These are phyloP conservation scores for Metallyticus violacea DNA, from an alignment of 2,888 invertebrate species.

Conservation along the genomic window DNA sequence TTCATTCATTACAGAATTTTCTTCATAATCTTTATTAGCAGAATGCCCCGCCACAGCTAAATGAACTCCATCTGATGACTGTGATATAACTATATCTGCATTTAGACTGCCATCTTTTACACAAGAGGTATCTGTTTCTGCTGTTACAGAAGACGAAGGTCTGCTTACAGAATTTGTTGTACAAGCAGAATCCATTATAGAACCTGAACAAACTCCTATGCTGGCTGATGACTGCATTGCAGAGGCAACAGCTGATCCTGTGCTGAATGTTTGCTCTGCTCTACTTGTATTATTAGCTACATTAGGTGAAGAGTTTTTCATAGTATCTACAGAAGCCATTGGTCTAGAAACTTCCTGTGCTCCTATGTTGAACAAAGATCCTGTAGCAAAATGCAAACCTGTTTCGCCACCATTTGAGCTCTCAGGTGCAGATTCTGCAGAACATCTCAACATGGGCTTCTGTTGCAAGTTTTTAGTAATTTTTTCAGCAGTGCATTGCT, in stretches of 20 bases:
- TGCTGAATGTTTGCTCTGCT: neutral
- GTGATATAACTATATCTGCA: neutral
- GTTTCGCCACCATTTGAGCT: neutral
- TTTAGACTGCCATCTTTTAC: too few species aligned
- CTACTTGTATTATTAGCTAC: neutral
- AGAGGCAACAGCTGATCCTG: neutral
- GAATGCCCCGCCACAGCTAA: too few species aligned
- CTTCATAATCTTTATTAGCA: too few species aligned
- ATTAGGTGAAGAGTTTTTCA: too few species aligned
- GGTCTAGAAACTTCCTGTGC: neutral
- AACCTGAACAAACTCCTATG: too few species aligned
- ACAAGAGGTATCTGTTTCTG: neutral
- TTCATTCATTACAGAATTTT: neutral
- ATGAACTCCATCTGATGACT: too few species aligned
- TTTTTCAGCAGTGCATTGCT: neutral
- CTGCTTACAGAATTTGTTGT: too few species aligned
- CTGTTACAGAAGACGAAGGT: too few species aligned
- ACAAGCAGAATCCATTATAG: too few species aligned
- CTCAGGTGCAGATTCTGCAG: neutral
- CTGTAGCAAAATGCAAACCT: neutral
- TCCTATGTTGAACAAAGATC: neutral
- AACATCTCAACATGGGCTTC: too few species aligned
- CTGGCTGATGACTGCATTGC: too few species aligned
- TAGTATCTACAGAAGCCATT: too few species aligned
- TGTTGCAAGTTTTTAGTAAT: neutral